Base-by-base conservation (phyloP, 2,797 vertebrate genomes). In the Alcedo atthis region DNA sequence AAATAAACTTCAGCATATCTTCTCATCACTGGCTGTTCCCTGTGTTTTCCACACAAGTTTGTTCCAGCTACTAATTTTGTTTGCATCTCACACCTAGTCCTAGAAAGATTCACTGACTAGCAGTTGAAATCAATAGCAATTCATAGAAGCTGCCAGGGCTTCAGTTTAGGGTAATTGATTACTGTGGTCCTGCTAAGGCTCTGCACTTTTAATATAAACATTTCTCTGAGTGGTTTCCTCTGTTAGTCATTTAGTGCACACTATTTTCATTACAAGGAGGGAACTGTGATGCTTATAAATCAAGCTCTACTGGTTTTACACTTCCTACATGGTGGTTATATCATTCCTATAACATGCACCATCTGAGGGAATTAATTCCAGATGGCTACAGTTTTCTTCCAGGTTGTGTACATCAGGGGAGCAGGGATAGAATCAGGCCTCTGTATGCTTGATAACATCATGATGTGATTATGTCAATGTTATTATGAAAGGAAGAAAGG, bases 81-180 rank as follows among this genome's bases (percentile, higher is more conserved):
- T 83, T 87, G 40, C 86, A 94, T 77, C 81, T 94, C 81, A 82
- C 81, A 92, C 81, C 76, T 28, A 85, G 84, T 46, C 71, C 46
- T 30, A 71, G 37, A 91, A 94, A 90, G 62, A 87, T 68, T 92
- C 86, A 78, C 76, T 54, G 54, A 80, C 64, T 85, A 64, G 71
- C 6, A 89, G 71, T 0, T 71, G 33, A 95, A 95, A 96, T 96
- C 95, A 94, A 96, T 93, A 95, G 69, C 92, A 92, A 95, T 92
- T 92, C 90, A 85, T 55, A 91, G 90, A 89, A 82, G 84, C 81
- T 95, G 86, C 90, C 94, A 95, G 78, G 75, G 68, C 64, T 93
- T 93, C 79, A 89, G 33, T 92, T 94, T 95, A 85, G 26, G 64
- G 79, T 93, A 95, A 94, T 93, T 93, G 90, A 94, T 95, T 85